Evolutionary conservation across 2,113 vertebrate species (phyloP).

Genomic region (Apeltes quadracus): DNA sequence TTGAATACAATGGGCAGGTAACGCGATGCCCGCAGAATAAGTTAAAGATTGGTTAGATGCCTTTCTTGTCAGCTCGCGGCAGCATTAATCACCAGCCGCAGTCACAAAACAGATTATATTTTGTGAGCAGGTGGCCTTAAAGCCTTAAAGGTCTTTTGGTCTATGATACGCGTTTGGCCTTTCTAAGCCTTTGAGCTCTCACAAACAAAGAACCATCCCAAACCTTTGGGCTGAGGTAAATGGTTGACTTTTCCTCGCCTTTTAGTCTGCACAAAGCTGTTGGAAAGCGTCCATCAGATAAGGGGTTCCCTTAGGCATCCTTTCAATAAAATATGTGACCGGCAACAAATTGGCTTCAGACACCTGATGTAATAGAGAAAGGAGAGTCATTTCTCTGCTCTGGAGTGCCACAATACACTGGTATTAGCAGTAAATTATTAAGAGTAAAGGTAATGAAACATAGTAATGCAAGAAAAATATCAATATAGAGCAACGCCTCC

Average conservation of each 20-base stretch:
- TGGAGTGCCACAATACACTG: constrained; percentile 40
- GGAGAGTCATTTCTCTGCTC: constrained; percentile 55
- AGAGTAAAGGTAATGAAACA: constrained; percentile 1
- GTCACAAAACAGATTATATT: constrained; percentile 75
- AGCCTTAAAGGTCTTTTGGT: constrained; percentile 81
- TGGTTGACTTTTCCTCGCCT: constrained; percentile 80
- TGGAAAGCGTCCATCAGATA: constrained; percentile 82
- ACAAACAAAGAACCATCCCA: constrained; percentile 78
- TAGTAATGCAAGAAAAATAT: constrained; percentile 3
- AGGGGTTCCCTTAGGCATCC: constrained; percentile 74
- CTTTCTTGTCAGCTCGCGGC: constrained; percentile 57
- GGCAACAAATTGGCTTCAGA: constrained; percentile 73
- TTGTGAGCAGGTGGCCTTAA: constrained; percentile 79
- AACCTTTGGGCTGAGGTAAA: constrained; percentile 79
- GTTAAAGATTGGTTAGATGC: constrained; percentile 47
- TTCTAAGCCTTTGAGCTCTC: constrained; percentile 78
- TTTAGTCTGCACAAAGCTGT: constrained; percentile 82
- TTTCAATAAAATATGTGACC: constrained; percentile 76
- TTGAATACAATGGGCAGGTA: constrained; percentile 14
- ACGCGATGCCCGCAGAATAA: constrained; percentile 23
- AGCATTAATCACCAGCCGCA: constrained; percentile 70
- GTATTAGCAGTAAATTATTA: constrained; percentile 43
- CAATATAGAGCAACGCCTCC: constrained; percentile 13
- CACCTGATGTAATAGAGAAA: constrained; percentile 69
- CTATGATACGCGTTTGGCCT: constrained; percentile 80